Percentiles rank a stretch among this genome's conserved stretches.
Evolutionary conservation across 1,140 invertebrate species (phyloP).

Genomic region (Leptinotarsa lineolata): DNA sequence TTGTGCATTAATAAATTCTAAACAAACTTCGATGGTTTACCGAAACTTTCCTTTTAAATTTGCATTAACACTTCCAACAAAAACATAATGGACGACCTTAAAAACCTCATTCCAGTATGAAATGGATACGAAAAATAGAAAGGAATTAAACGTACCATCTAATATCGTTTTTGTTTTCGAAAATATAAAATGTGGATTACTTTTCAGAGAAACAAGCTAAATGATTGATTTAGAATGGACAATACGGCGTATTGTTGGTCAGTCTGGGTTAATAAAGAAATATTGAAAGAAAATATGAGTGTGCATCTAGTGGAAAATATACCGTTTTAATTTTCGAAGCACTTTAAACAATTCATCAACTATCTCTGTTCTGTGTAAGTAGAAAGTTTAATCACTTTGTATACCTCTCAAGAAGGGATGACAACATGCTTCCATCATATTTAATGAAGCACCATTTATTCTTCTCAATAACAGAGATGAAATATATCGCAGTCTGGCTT

Average conservation of each 20-base stretch:
- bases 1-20: conserved; percentile 43
- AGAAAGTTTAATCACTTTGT: background rate
- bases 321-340: background rate
- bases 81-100: conserved; percentile 36
- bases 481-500: background rate
- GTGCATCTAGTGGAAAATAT: background rate
- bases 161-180: background rate
- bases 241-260: background rate
- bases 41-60: conserved; percentile 40
- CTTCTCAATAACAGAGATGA: background rate
- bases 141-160: background rate
- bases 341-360: background rate
- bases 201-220: background rate
- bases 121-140: conserved; percentile 4
- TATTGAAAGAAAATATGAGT: too few relatives aligned
- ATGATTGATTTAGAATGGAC: background rate
- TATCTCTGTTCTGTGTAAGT: background rate
- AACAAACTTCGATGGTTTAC: conserved; percentile 27
- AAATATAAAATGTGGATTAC: background rate
- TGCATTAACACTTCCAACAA: conserved; percentile 38
- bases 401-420: background rate
- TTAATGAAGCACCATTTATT: background rate
- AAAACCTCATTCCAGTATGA: conserved; percentile 18
- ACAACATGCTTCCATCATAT: background rate
- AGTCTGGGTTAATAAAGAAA: background rate